phyloP scores from a whole-genome alignment of 2,888 invertebrate species.

The Orthonychiurus folsomi region DNA sequence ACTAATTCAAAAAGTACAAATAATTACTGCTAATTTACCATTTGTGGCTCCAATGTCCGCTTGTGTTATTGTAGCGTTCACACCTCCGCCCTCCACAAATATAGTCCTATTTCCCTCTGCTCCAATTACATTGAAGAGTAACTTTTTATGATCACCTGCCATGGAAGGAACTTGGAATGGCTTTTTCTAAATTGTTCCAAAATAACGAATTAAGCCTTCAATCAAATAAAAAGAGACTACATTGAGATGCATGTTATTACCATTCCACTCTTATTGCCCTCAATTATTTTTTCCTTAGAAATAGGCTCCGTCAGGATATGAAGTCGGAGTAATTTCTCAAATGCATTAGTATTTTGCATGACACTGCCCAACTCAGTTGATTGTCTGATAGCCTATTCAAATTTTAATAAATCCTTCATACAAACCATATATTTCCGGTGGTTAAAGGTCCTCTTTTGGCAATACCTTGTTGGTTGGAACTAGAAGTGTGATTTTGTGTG shows the following conservation, averaged over 20 bases:
- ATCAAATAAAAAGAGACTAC: background rate
- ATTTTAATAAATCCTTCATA: background rate
- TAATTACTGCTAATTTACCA: constrained; percentile 53
- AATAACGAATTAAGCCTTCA: background rate
- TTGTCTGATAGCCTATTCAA: background rate
- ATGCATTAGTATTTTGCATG: background rate
- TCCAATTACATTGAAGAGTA: constrained; percentile 73
- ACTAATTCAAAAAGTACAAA: background rate
- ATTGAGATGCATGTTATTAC: background rate
- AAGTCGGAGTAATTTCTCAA: background rate
- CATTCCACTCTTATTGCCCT: background rate
- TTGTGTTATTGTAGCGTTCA: constrained; percentile 77
- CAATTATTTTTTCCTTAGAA: background rate
- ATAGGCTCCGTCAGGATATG: background rate
- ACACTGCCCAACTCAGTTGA: background rate
- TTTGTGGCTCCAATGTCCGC: constrained; percentile 86
- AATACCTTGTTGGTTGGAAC: constrained; percentile 7
- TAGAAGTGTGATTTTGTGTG: constrained; percentile 5
- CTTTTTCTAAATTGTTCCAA: background rate
- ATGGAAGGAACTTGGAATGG: constrained; percentile 41
- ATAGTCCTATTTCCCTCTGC: constrained; percentile 59
- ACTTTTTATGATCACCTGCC: constrained; percentile 63
- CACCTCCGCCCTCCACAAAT: constrained; percentile 82
- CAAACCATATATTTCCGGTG: background rate
- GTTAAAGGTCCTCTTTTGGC: background rate